A percentile compares a stretch with the other conserved stretches of the same genome.
These are phyloP conservation scores for Neogale vison DNA, from an alignment of 2,113 vertebrate genomes.

Conservation along the genomic window DNA sequence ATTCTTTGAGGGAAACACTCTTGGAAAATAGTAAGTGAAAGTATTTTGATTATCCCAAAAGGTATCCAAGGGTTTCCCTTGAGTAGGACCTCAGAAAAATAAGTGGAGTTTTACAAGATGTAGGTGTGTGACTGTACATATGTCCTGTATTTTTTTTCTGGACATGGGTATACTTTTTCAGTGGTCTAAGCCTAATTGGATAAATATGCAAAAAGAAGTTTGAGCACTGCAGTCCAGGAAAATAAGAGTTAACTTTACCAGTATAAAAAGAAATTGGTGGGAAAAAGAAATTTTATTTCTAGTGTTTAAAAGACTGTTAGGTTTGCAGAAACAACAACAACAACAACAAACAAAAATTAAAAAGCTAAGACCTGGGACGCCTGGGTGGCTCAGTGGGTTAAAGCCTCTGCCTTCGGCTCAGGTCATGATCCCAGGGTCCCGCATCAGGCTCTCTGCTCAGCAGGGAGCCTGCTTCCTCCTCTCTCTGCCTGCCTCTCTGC, in stretches of 20 bases:
- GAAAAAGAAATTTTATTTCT: neutral
- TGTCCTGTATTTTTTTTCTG: neutral
- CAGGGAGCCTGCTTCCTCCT: too few relatives aligned
- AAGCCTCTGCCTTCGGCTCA: too few relatives aligned
- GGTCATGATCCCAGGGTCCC: too few relatives aligned
- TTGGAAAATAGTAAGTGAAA: neutral
- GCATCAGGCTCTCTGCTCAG: too few relatives aligned
- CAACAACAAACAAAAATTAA: neutral
- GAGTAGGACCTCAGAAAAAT: neutral
- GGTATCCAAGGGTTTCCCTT: neutral
- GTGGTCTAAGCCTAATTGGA: neutral
- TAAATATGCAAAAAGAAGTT: neutral
- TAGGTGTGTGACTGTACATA: fast-evolving
- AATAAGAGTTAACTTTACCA: neutral
- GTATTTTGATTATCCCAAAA: neutral
- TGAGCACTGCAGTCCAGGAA: neutral
- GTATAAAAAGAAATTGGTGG: neutral
- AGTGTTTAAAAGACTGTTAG: neutral
- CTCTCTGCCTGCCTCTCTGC: too few relatives aligned
- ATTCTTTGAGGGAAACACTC: neutral
- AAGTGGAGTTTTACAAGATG: neutral
- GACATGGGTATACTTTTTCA: neutral
- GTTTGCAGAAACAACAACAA: neutral
- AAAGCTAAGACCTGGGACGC: neutral
- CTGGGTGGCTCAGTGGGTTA: too few relatives aligned